Evolutionary conservation across 2,797 vertebrate genomes (phyloP).

Genomic region (Cirrhinus mrigala): DNA sequence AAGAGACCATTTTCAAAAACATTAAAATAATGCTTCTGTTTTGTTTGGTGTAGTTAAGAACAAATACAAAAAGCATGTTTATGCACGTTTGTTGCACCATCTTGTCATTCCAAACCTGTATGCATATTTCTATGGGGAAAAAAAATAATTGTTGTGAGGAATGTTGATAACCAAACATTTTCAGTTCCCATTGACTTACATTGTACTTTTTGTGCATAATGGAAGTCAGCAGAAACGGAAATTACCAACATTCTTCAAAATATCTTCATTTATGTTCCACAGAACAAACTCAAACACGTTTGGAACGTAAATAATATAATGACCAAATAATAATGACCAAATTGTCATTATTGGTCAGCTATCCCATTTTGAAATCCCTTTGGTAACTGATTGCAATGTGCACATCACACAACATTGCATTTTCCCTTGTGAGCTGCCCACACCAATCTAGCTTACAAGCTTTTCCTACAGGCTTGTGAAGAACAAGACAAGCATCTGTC

Average conservation of each 20-base stretch:
- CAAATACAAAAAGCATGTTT: not conserved
- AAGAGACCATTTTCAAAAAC: not conserved
- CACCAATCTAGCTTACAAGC: not conserved
- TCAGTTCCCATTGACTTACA: not conserved
- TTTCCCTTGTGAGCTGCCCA: conserved; percentile 15
- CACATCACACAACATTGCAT: not conserved
- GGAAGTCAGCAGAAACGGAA: not conserved
- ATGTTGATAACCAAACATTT: not conserved
- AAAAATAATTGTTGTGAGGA: not conserved
- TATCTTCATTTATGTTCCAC: not conserved
- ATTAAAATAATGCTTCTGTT: not conserved
- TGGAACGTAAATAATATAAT: not conserved
- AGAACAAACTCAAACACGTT: not conserved
- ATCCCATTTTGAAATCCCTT: not conserved
- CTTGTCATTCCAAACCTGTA: not conserved
- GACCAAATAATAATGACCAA: not conserved
- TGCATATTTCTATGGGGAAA: no score
- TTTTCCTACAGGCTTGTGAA: conserved; percentile 8
- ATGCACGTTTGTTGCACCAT: not conserved
- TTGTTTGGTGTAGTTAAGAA: not conserved
- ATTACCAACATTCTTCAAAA: not conserved
- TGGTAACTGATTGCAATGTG: not conserved
- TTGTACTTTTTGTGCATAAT: not conserved
- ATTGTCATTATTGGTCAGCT: not conserved
- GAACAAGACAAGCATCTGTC: conserved; percentile 26